phyloP scores from a whole-genome alignment of 2,113 vertebrate genomes.

The Halcyon malimbica region DNA sequence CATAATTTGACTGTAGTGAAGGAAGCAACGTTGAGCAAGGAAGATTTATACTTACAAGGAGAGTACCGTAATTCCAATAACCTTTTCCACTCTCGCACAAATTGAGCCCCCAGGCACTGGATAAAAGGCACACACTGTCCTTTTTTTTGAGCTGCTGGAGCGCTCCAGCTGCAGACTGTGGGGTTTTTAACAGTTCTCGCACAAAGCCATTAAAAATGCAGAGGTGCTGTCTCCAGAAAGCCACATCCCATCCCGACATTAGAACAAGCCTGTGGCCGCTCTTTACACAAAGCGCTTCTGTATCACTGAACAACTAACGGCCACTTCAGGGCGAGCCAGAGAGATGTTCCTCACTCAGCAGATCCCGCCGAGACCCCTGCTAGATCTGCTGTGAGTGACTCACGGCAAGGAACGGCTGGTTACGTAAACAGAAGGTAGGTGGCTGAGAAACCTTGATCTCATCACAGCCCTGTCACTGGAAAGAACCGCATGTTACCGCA shows the following conservation, averaged over 20 bases:
- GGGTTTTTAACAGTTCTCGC: neutral
- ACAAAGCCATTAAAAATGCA: neutral
- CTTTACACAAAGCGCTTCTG: neutral
- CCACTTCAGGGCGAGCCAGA: neutral
- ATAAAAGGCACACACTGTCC: neutral
- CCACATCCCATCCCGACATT: neutral
- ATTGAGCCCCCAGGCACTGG: slow-evolving; percentile 29
- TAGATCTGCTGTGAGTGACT: neutral
- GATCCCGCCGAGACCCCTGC: neutral
- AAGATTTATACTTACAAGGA: neutral
- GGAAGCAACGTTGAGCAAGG: neutral
- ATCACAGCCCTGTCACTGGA: slow-evolving; percentile 27
- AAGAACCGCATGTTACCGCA: neutral
- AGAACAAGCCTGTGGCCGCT: neutral
- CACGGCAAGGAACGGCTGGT: neutral
- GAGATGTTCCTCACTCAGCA: fast-evolving
- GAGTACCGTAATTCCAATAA: slow-evolving; percentile 22
- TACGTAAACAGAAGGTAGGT: slow-evolving; percentile 48
- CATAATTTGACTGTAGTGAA: neutral
- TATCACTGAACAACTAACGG: neutral
- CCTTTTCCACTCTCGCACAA: slow-evolving; percentile 39
- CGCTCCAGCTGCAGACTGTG: neutral
- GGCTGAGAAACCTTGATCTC: slow-evolving; percentile 60
- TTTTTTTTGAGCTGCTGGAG: neutral
- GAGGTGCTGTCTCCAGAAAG: neutral